Evolutionary conservation across 2,888 invertebrate genomes (phyloP), one percentile per base, ranked within the genome.

Genomic region (Troglohyphantes excavatus): DNA sequence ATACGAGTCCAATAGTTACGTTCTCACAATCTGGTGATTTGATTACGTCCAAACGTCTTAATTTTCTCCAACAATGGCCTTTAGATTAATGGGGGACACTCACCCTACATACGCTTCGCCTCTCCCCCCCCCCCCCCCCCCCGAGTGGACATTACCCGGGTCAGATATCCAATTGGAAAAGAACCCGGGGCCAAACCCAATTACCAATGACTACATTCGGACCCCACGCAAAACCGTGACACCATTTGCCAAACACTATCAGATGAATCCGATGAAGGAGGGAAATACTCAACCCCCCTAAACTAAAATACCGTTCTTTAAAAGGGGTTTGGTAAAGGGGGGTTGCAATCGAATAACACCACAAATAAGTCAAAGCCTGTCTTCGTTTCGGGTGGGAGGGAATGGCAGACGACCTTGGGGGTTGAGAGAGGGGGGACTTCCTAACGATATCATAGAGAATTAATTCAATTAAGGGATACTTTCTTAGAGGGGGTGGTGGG

Each of bases 401-500:
- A 73, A 65, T 82, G n/a, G 70, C 59, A 72, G 46, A 59, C 61
- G 59, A 67, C 68, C 39, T 61, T 26, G 59, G 85, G 85, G 83
- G 39, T 43, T 19, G 33, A 19, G n/a, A n/a, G n/a, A 39, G 39
- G 13, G 53, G 53, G n/a, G 53, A 19, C 68, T 78, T 68, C 39
- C 76, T 79, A 86, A 86, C 86, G 79, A 86, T 86, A 79, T 79
- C 86, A 86, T 86, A 63, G 86, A 63, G 86, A 86, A 78, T 86
- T 86, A 79, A 86, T 86, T 86, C 86, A 86, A 86, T 86, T 86
- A 86, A 85, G 86, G 78, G 79, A 79, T 72, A 86, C 86, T 86
- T 70, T 72, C 63, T 21, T 29, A 23, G 70, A 68, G 75, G n/a
- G 70, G 76, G 68, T 43, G 53, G 53, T n/a, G n/a, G 70, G 85